Base-by-base conservation (phyloP, 2,888 invertebrate species). In the Hyppa rectilinea region DNA sequence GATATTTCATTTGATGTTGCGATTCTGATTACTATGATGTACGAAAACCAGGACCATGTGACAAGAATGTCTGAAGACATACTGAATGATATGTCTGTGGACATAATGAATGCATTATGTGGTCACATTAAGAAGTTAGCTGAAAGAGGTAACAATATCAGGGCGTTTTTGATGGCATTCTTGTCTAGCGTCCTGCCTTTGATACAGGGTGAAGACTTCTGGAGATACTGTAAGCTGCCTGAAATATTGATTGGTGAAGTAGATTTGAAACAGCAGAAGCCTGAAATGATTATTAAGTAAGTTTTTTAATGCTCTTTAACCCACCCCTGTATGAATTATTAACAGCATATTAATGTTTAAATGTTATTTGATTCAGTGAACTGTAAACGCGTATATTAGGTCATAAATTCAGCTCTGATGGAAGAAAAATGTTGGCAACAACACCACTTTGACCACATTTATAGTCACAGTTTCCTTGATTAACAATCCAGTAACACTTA, bases 11-110 rank as follows among this genome's bases (percentile, higher is more conserved):
- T 95, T 76, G 98, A 98, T 87, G 96, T 97, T 0, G 92, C 97
- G 12, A 90, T 97, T 49, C 92, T 98, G 20, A 91, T 98, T 34
- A 93, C 97, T n/a, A 95, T 97, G 81, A 94, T 98, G 60, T 98
- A 97, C 87, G 97, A 97, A 78, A 96, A 96, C 20, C 98, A 98
- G 68, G 88, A 90, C 20, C 94, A 96, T 49, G 87, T 96, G 2
- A 94, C 88, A 0, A 88, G 86, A 14, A 94, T 98, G 60, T 94
- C 97, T 0, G 92, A 96, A 20, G 92, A 92, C 40, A 94, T 97
- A 1, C 88, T 97, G 3, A 86, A 91, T 34, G 96, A 96, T 85
- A 90, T 96, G 45, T 93, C 96, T 0, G 85, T 87, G 2, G 92
- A 93, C 50, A 85, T 89, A 10, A 92, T 96, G 91, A 90, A 86